Percentiles rank a stretch among this genome's conserved stretches.
phyloP scores from a whole-genome alignment of 2,888 invertebrate species.

The Vesta saturnalis region DNA sequence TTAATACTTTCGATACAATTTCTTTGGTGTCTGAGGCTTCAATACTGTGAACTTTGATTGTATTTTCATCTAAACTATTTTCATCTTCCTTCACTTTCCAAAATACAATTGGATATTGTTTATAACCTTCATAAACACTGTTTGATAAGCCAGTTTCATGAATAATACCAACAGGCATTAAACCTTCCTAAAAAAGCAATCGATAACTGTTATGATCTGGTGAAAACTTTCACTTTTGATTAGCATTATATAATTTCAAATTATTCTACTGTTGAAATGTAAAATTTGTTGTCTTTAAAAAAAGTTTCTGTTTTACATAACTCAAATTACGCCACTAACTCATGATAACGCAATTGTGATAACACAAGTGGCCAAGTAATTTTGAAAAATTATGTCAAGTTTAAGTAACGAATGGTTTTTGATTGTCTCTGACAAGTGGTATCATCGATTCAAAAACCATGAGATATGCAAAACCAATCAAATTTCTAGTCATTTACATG shows the following conservation, averaged over 20 bases:
- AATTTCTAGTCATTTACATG: too few species aligned
- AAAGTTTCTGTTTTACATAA: too few species aligned
- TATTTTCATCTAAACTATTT: conserved; percentile 44
- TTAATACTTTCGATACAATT: conserved; percentile 68
- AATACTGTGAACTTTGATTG: conserved; percentile 48
- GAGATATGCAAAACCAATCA: too few species aligned
- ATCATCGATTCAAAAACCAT: too few species aligned
- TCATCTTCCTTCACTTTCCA: conserved; percentile 52
- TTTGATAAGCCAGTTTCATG: conserved; percentile 62
- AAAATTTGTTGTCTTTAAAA: too few species aligned
- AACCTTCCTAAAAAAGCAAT: conserved; percentile 55
- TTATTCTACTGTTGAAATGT: too few species aligned
- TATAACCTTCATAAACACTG: conserved; percentile 58
- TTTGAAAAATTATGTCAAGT: too few species aligned
- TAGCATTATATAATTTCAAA: neutral
- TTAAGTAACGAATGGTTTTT: too few species aligned
- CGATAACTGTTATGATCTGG: neutral
- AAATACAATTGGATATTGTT: conserved; percentile 54
- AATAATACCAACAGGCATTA: conserved; percentile 66
- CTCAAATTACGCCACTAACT: too few species aligned
- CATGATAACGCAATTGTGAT: too few species aligned
- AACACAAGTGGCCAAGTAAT: too few species aligned
- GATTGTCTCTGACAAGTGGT: too few species aligned
- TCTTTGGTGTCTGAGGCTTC: conserved; percentile 64
- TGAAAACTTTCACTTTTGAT: neutral